Percentiles rank a stretch among this genome's conserved stretches.
Conservation (phyloP, 2,113 vertebrate genomes). For the Stigmatopora argus region DNA sequence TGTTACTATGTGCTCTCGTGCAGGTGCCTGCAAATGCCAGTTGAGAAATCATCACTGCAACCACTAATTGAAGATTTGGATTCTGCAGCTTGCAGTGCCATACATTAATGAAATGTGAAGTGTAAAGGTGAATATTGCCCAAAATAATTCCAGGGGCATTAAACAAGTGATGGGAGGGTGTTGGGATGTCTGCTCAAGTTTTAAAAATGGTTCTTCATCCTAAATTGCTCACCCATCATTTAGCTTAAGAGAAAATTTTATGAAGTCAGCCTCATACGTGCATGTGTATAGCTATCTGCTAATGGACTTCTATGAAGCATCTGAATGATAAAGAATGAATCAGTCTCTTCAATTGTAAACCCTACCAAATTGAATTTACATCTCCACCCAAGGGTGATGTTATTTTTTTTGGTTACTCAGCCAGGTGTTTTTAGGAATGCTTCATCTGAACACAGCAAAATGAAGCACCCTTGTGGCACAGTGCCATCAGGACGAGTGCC, state of each 20-base stretch:
- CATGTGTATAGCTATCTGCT: constrained; percentile 9
- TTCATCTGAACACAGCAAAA: constrained; percentile 23
- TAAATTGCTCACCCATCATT: constrained; percentile 10
- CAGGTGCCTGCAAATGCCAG: constrained; percentile 55
- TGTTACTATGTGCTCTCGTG: constrained; percentile 57
- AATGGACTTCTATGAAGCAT: constrained; percentile 12
- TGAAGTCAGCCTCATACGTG: constrained; percentile 11
- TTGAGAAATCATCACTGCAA: constrained; percentile 57
- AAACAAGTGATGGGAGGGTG: neutral
- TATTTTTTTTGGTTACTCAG: neutral
- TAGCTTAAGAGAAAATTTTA: constrained; percentile 22
- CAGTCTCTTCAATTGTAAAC: constrained; percentile 23
- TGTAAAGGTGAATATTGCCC: constrained; percentile 26
- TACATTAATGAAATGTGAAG: constrained; percentile 28
- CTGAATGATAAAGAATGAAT: constrained; percentile 17
- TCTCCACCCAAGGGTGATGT: constrained; percentile 17
- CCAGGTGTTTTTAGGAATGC: constrained; percentile 13
- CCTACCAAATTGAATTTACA: constrained; percentile 24
- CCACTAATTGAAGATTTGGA: constrained; percentile 55
- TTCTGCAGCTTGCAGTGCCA: constrained; percentile 48
- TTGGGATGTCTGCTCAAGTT: constrained; percentile 13
- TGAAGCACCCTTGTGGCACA: constrained; percentile 25
- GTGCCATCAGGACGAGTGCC: constrained; percentile 21
- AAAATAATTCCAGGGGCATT: constrained; percentile 21
- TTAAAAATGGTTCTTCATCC: constrained; percentile 21